Evolutionary conservation across 2,888 invertebrate species (phyloP), one percentile per base, ranked within the genome.

Genomic region (Muschampia plurimacula): DNA sequence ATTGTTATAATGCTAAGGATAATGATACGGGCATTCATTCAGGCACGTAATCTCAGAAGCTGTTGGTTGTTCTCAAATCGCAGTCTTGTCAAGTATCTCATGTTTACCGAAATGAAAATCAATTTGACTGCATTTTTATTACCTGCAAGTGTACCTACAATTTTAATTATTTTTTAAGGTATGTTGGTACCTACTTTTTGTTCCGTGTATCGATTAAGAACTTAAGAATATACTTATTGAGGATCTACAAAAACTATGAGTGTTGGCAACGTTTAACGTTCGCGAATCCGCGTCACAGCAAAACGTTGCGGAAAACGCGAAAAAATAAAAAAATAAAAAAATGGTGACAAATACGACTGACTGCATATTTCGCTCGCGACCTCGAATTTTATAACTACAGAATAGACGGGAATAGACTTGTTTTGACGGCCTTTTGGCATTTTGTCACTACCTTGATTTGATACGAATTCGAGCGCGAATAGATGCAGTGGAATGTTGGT

Each of bases 381-480:
- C 87, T 88, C 85, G 84, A 83, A 80, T 83, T 85, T 84, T 81
- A 82, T 81, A 82, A 78, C 74, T 82, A 83, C 83, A 78, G 80
- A 86, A 86, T 85, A 82, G 80, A 84, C 83, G 77, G 81, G 85
- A 86, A 86, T 85, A 82, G 80, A 84, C 79, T 84, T 84, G 84
- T 86, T 86, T 86, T 85, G 83, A 85, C 81, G 81, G 80, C 77
- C 76, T 79, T 78, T 78, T 82, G 78, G 78, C 81, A 79, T 80
- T 81, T 78, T 74, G 76, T 78, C 75, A 74, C 76, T 78, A 74
- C 72, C 76, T 22, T 22, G 77, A 77, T 77, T 22, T 22, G 77
- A 77, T 77, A 75, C 76, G 52, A 72, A 72, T 57, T 66, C 72
- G 59, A 69, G 65, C 72, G 67, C 70, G 69, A 74, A 69, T 49